Conservation (phyloP, 2,797 vertebrate species). For the Periparus ater region DNA sequence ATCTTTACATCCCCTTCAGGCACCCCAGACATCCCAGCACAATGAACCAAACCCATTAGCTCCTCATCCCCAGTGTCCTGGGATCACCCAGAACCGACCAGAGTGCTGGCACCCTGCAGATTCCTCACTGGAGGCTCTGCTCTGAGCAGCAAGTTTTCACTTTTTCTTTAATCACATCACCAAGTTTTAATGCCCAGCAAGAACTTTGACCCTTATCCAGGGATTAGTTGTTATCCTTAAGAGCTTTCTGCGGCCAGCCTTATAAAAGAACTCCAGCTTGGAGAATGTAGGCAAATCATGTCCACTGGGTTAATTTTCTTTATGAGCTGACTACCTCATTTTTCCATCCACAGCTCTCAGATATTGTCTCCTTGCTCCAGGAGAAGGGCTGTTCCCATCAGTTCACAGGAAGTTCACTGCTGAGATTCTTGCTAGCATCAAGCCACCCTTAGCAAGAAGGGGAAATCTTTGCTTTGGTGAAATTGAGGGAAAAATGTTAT, state of each 20-base stretch:
- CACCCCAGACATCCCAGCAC: background rate
- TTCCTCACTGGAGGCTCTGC: background rate
- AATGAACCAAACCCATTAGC: constrained; percentile 34
- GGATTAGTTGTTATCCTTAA: constrained; percentile 54
- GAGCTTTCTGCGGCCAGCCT: constrained; percentile 10
- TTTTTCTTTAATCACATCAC: constrained; percentile 57
- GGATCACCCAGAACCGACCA: background rate
- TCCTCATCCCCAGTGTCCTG: background rate
- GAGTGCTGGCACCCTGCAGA: background rate
- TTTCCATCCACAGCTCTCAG: background rate
- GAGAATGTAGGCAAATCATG: constrained; percentile 38
- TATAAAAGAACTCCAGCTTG: constrained; percentile 16
- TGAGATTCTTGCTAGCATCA: background rate
- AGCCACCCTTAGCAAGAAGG: background rate
- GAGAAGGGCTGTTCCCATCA: constrained; percentile 9
- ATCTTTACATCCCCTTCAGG: background rate
- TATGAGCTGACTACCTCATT: constrained; percentile 15
- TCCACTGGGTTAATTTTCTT: constrained; percentile 54
- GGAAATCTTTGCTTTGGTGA: background rate
- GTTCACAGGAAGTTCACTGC: constrained; percentile 30
- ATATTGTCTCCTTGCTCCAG: background rate
- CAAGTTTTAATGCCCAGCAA: constrained; percentile 45
- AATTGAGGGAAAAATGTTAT: background rate
- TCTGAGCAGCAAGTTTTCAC: background rate
- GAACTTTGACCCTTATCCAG: constrained; percentile 60